Evolutionary conservation across 2,888 invertebrate species (phyloP).

Genomic region (Euzophera pinguis): DNA sequence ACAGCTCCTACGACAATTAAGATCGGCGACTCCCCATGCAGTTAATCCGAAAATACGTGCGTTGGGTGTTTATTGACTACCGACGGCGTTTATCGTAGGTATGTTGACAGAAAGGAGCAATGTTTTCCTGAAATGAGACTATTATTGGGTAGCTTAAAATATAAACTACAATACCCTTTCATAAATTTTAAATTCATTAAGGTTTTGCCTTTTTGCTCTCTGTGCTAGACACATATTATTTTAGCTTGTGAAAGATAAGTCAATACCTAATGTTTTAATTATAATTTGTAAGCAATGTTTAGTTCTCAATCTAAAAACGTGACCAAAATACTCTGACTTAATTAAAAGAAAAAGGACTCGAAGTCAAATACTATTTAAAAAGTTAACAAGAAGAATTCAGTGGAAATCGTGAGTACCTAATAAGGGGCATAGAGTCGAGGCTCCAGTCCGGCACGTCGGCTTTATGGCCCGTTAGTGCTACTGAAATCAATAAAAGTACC

Average conservation of each 20-base stretch:
- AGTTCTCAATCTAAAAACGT: not conserved
- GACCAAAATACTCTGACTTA: constrained; percentile 22
- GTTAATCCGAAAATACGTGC: constrained; percentile 77
- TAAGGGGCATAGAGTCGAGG: constrained; percentile 70
- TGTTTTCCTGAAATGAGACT: constrained; percentile 1
- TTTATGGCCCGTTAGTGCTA: constrained; percentile 83
- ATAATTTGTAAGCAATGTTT: too few relatives aligned
- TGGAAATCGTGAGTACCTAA: constrained; percentile 72
- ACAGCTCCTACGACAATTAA: constrained; percentile 64
- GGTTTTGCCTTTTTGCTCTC: too few relatives aligned
- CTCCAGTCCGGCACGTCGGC: constrained; percentile 73
- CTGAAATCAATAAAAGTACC: constrained; percentile 86
- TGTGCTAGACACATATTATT: too few relatives aligned
- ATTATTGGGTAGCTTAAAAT: not conserved
- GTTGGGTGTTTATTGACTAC: constrained; percentile 71
- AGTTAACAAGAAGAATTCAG: constrained; percentile 69
- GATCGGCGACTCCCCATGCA: constrained; percentile 69
- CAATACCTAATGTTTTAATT: too few relatives aligned
- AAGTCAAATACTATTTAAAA: constrained; percentile 51
- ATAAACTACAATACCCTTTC: not conserved
- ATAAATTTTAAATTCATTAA: too few relatives aligned
- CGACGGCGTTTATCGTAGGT: constrained; percentile 40
- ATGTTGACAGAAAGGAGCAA: constrained; percentile 2
- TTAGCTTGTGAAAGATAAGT: too few relatives aligned
- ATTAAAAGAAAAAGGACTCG: constrained; percentile 30